Evolutionary conservation across 2,113 vertebrate species (phyloP).

Genomic region (Cygnus atratus): DNA sequence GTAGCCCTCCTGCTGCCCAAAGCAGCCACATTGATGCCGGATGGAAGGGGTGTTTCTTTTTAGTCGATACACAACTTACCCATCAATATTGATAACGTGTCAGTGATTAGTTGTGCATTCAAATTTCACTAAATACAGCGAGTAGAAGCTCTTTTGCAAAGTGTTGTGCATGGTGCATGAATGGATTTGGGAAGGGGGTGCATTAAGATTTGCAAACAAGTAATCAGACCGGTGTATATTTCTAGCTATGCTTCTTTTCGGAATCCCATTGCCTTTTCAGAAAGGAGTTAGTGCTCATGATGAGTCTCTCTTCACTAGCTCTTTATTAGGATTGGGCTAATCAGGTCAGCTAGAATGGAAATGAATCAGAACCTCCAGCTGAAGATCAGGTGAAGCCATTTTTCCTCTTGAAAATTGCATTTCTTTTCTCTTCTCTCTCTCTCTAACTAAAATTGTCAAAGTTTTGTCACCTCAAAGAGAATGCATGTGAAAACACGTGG

Average conservation of each 20-base stretch:
- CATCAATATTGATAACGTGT: background rate
- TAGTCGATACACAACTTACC: background rate
- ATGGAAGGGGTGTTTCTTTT: background rate
- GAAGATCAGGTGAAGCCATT: background rate
- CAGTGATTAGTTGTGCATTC: fast-evolving
- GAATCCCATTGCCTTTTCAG: background rate
- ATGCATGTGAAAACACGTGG: background rate
- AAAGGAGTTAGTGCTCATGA: background rate
- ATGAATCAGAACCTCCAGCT: background rate
- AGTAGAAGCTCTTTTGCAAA: background rate
- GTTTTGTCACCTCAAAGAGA: background rate
- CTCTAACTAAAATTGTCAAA: background rate
- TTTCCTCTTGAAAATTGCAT: background rate
- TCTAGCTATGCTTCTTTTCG: background rate
- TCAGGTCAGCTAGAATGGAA: constrained; percentile 2
- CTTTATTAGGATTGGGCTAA: background rate
- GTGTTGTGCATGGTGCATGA: background rate
- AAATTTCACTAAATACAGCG: background rate
- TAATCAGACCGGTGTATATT: background rate
- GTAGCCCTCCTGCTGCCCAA: background rate
- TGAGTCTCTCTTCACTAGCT: background rate
- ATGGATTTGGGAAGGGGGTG: fast-evolving
- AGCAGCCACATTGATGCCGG: background rate
- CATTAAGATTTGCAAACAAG: background rate
- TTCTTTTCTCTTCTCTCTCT: background rate